Base-by-base conservation (phyloP, 2,113 vertebrate genomes). In the Furnarius figulus region DNA sequence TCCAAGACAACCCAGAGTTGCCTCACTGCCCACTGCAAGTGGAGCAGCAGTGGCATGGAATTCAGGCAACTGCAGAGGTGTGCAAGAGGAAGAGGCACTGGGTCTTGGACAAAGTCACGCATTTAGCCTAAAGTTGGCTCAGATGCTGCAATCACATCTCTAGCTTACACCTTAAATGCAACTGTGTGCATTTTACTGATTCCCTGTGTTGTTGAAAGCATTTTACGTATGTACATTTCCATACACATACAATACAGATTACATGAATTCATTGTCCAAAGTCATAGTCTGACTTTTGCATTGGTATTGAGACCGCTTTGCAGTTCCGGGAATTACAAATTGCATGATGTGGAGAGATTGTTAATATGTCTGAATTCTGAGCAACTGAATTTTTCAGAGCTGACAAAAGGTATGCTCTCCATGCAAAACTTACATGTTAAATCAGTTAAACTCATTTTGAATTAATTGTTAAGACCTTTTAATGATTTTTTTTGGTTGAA, bases 31-130 rank as follows among this genome's bases (percentile, higher is more conserved):
- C 16, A 8, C 67, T 73, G 40, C 58, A 55, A 58, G 20, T 12
- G 25, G 12, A 47, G 24, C 4, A 8, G 47, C 37, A 77, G 44
- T 1, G 5, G 42, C 33, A 16, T 0, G 1, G n/a, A 30, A 42
- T 35, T 59, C 44, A 50, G 66, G 24, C 14, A 44, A 37, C 13
- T 61, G 22, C 35, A 44, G 30, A 68, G 21, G 12, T 50, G 12
- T 47, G 37, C 53, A 47, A 53, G 53, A 68, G 50, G 66, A 78
- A 53, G 30, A 70, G 10, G 33, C 31, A 70, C 7, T 15, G 2
- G 2, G 3, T 56, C 27, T 70, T 23, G 16, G 47, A 35, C 8
- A 40, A 74, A 10, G 24, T 55, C 23, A 78, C 12, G 49, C 40
- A 53, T 55, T 10, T 77, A 87, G 31, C 6, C 67, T 72, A 24